Percentiles rank a stretch among this genome's conserved stretches.
Evolutionary conservation across 2,888 invertebrate species (phyloP).

Genomic region (Cryptus viduatorius): DNA sequence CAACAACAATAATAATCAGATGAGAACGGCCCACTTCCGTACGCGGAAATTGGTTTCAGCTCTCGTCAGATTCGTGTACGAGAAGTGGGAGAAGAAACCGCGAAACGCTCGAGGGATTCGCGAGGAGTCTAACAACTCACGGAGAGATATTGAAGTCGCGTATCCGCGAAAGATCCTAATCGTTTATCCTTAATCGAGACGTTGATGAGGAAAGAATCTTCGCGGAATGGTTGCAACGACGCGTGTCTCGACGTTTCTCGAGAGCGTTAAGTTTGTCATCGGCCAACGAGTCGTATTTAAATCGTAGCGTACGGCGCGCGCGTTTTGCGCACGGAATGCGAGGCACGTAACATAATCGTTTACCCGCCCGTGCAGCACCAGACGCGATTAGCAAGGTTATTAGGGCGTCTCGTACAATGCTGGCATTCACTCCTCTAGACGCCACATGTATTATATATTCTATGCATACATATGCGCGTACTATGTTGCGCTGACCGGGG

Average conservation of each 20-base stretch:
- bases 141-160: neutral
- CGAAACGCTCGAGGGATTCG: conserved; percentile 9
- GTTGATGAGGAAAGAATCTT: neutral
- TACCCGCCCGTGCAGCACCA: conserved; percentile 41
- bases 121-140: neutral
- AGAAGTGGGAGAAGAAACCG: neutral
- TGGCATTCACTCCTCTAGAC: conserved; percentile 56
- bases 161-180: conserved; percentile 32
- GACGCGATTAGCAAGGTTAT: conserved; percentile 63
- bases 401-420: conserved; percentile 56
- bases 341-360: conserved; percentile 56
- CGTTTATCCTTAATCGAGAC: conserved; percentile 18
- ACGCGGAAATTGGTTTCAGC: conserved; percentile 24
- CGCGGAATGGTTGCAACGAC: conserved; percentile 1
- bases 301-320: conserved; percentile 2
- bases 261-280: conserved; percentile 31
- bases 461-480: neutral
- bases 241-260: neutral
- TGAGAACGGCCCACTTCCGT: conserved; percentile 34
- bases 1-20: conserved; percentile 22
- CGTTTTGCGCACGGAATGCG: conserved; percentile 37
- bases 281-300: conserved; percentile 18
- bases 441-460: conserved; percentile 3
- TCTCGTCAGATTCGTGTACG: conserved; percentile 15
- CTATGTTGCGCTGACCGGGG: conserved; percentile 4